Conservation (phyloP, 2,113 vertebrate species). For the Lucifuga dentata region DNA sequence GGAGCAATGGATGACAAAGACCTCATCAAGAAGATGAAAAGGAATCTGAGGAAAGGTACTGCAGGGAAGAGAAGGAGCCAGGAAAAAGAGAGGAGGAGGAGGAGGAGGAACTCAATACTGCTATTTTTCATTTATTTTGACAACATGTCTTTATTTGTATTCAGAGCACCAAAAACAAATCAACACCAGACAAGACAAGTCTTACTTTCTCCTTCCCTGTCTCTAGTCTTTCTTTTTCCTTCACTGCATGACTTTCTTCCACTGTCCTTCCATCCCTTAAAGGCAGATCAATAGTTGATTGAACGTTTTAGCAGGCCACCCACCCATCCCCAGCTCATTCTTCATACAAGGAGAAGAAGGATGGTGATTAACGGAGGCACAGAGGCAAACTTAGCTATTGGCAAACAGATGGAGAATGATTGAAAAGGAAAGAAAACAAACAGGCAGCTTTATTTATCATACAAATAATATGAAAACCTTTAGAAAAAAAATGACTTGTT, state of each 20-base stretch:
- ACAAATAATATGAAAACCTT: conserved; percentile 44
- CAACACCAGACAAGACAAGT: not conserved
- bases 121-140: no score
- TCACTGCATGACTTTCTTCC: conserved; percentile 18
- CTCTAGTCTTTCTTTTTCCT: conserved; percentile 14
- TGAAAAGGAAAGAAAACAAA: conserved; percentile 42
- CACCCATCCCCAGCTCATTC: conserved; percentile 51
- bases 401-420: conserved; percentile 46
- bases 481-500: conserved; percentile 43
- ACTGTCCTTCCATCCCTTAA: conserved; percentile 40
- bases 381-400: conserved; percentile 59
- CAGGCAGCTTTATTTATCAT: conserved; percentile 34
- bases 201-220: conserved; percentile 12
- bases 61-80: conserved; percentile 15
- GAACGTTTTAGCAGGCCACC: conserved; percentile 69
- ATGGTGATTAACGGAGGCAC: conserved; percentile 56
- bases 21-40: conserved; percentile 99
- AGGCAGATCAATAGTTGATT: conserved; percentile 76
- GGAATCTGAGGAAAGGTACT: conserved; percentile 95
- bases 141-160: no score
- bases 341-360: conserved; percentile 60
- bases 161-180: no score
- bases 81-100: no score
- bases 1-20: conserved; percentile 94
- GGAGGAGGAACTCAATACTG: no score